Base-by-base conservation (phyloP, 2,113 vertebrate species). In the Alectura lathami region DNA sequence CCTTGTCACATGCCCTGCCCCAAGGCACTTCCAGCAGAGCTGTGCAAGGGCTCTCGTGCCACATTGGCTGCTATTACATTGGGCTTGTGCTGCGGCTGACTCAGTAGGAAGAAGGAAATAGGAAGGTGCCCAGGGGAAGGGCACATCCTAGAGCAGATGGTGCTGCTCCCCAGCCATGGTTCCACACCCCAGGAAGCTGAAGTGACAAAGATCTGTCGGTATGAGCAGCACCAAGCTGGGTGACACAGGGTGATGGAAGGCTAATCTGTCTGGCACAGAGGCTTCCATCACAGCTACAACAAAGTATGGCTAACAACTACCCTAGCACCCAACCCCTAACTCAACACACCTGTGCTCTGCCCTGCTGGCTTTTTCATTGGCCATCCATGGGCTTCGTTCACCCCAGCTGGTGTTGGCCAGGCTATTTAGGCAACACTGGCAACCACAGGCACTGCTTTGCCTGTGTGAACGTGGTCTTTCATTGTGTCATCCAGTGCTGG, bases 391-490 rank as follows among this genome's bases (percentile, higher is more conserved):
- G 26, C 22, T 69, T 63, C 2, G 0, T 29, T n/a, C 12, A 38
- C 8, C 16, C 23, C 78, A 89, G 56, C 66, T 92, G 45, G 17
- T 30, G n/a, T 40, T 56, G 30, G 8, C 17, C 13, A 32, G 57
- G 53, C 9, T 89, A 7, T 67, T 75, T 23, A 89, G 16, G 20
- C 1, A 3, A 7, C 17, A 11, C 20, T 54, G 42, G 36, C 2
- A 36, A 24, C 4, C 0, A 2, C 0, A 12, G 15, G 12, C 0
- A 0, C 1, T n/a, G 1, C 4, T 10, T 5, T 43, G 26, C 2
- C 9, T 0, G 0, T n/a, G 32, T 18, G 17, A 32, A n/a, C 32
- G 32, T n/a, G 7, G 8, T 0, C 23, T 1, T 4, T 66, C 6
- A 13, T 63, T 8, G 11, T 26, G 13, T 40, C 26, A 20, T 17